Evolutionary conservation across 1,140 invertebrate species (phyloP), one percentile per base, ranked within the genome.

Genomic region (Rhopalosiphum padi): DNA sequence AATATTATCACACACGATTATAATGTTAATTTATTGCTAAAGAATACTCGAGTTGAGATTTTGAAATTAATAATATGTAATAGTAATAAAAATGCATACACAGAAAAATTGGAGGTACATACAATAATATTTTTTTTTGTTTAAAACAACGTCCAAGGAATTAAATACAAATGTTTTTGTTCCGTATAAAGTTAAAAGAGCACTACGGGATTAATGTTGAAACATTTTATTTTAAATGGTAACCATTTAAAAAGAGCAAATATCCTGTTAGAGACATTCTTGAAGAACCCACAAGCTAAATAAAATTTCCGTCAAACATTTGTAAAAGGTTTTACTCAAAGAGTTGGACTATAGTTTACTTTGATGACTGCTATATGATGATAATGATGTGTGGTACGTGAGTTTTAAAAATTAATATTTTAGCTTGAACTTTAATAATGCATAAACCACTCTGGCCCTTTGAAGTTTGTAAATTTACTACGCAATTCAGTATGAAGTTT

Each of bases 371-470:
- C 41, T 37, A 43, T 85, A 87, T 89, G n/a, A 43, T 43, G 22
- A 43, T 43, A 8, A 53, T 37, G 46, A 88, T 53, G 48, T 89
- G 48, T 46, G 48, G 35, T 89, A 25, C 35, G 48, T 37, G 35
- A 89, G n/a, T 23, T 55, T 89, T 53, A 88, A 51, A 88, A 88
- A 51, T 51, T 51, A 88, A 88, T 88, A 88, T 35, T 88, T 88
- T 48, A 51, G 46, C 6, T 37, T 35, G 48, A 15, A 89, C n/a
- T 89, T 55, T 41, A 89, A 89, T 89, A 89, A 53, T 15, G 35
- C 35, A 89, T 53, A 51, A 53, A n/a, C 22, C 21, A 53, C 11
- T 23, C 7, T 37, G 21, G 22, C n/a, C 11, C 48, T 53, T 89
- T 53, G 87, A 89, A 53, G n/a, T 53, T 37, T 53, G n/a, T 53